A percentile compares a stretch with the other conserved stretches of the same genome.
phyloP scores from a whole-genome alignment of 2,113 vertebrate genomes.

The Leptosomus discolor region DNA sequence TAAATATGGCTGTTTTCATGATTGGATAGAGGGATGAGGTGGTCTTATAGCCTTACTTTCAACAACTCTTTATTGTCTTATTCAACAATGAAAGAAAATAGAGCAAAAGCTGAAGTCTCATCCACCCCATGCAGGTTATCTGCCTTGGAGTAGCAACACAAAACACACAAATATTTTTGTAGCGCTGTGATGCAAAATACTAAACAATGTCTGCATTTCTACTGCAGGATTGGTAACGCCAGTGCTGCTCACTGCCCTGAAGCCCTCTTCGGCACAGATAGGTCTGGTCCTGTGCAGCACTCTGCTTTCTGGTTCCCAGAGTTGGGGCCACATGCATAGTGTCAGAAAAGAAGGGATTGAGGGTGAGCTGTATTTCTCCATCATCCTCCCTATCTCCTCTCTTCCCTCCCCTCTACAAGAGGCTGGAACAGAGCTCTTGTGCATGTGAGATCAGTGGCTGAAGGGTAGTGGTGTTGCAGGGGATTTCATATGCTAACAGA shows the following conservation, averaged over 20 bases:
- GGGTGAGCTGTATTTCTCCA: background rate
- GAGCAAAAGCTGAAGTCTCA: background rate
- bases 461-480: background rate
- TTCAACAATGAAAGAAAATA: background rate
- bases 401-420: background rate
- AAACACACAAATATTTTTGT: fast-evolving
- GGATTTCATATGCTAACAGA: background rate
- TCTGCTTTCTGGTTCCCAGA: background rate
- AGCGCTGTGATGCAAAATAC: background rate
- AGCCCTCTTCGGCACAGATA: background rate
- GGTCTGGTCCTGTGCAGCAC: fast-evolving
- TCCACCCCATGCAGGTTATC: background rate
- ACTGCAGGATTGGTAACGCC: background rate
- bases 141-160: background rate
- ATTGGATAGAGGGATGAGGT: background rate
- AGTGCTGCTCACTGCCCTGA: background rate
- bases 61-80: background rate
- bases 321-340: fast-evolving
- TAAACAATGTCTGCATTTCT: background rate
- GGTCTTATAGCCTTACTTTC: background rate
- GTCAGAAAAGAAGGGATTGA: background rate
- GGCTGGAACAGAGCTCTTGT: background rate
- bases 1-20: background rate
- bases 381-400: background rate
- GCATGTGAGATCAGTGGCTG: background rate